phyloP scores from a whole-genome alignment of 2,797 vertebrate species.

The Sylvilagus floridanus region DNA sequence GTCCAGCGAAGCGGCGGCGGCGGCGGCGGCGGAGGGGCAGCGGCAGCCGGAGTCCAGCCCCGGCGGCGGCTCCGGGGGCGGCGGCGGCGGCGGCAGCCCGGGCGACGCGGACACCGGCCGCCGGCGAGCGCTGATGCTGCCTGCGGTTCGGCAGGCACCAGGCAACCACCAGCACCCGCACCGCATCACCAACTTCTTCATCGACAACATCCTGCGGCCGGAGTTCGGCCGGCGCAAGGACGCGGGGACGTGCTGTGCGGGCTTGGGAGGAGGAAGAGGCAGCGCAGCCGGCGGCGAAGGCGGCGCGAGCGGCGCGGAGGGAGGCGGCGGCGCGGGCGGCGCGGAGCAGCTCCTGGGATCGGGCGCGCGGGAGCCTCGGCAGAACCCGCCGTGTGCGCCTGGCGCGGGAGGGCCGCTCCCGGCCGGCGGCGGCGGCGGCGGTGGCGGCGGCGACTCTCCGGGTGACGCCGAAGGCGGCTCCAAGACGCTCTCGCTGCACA shows the following conservation, averaged over 20 bases:
- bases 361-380: conserved; percentile 85
- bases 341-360: conserved; percentile 86
- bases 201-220: conserved; percentile 97
- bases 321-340: conserved; percentile 54
- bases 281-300: conserved; percentile 36
- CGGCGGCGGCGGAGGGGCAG: conserved; percentile 69
- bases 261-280: conserved; percentile 65
- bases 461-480: conserved; percentile 93
- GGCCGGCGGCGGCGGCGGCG: conserved; percentile 48
- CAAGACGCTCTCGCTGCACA: conserved; percentile 90
- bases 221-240: conserved; percentile 97
- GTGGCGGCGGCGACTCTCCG: conserved; percentile 68
- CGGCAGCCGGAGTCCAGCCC: conserved; percentile 86
- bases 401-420: conserved; percentile 84
- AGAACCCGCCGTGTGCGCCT: conserved; percentile 87
- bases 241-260: conserved; percentile 83
- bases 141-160: conserved; percentile 91
- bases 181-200: conserved; percentile 98
- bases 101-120: conserved; percentile 76
- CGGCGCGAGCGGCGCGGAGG: conserved; percentile 28
- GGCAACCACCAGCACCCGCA: conserved; percentile 94
- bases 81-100: conserved; percentile 76
- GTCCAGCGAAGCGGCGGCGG: conserved; percentile 81
- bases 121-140: conserved; percentile 88
- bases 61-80: conserved; percentile 86